phyloP scores from a whole-genome alignment of 2,888 invertebrate species.

The Mayetiola destructor region DNA sequence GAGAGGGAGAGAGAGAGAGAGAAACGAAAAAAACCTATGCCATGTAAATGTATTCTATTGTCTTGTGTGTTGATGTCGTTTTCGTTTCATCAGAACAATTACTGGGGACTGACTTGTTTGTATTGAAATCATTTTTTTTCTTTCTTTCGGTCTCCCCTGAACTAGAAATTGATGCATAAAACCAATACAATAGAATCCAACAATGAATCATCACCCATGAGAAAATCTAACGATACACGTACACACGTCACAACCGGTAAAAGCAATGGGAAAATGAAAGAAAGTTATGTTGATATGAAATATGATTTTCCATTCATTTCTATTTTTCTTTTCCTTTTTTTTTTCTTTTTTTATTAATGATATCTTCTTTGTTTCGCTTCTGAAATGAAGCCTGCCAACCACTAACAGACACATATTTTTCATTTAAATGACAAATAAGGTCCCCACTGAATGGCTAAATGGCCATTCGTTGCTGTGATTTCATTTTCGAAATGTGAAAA shows the following conservation, averaged over 20 bases:
- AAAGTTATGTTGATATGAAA: not conserved
- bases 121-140: not conserved
- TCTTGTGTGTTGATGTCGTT: not conserved
- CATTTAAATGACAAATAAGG: no score
- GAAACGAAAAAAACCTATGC: not conserved
- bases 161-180: no score
- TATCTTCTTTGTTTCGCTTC: not conserved
- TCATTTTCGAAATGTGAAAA: not conserved
- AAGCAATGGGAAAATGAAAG: not conserved
- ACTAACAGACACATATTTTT: no score
- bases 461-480: not conserved
- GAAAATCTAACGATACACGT: no score
- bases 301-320: not conserved
- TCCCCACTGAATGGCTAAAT: no score
- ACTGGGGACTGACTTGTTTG: not conserved
- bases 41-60: slow-evolving; percentile 4
- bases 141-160: no score
- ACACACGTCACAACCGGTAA: no score
- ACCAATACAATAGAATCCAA: no score
- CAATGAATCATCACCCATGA: no score
- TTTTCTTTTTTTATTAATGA: not conserved
- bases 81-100: slow-evolving; percentile 6
- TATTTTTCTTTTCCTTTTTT: not conserved
- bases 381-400: not conserved
- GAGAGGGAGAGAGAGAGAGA: no score